phyloP scores from a whole-genome alignment of 2,113 vertebrate species.

The Sorex araneus region DNA sequence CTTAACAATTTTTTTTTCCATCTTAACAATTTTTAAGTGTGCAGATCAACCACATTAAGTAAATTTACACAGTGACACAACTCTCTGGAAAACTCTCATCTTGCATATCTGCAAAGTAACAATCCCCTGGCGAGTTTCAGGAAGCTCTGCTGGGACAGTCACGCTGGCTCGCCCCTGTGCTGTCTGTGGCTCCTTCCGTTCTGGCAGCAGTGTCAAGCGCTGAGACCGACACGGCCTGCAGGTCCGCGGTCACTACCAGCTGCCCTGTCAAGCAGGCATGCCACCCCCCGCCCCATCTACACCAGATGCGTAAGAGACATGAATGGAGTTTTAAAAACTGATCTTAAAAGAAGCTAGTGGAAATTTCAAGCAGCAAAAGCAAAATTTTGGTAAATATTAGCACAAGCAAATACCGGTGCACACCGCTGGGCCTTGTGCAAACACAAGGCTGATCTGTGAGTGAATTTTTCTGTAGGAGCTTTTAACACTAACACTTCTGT shows the following conservation, averaged over 20 bases:
- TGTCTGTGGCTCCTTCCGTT: neutral
- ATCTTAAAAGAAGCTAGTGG: neutral
- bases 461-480: slow-evolving; percentile 32
- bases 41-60: neutral
- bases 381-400: slow-evolving; percentile 42
- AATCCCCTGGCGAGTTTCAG: neutral
- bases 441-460: neutral
- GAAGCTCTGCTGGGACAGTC: slow-evolving; percentile 14
- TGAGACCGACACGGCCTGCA: neutral
- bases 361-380: slow-evolving; percentile 40
- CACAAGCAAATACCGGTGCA: neutral
- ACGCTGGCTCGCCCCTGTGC: neutral
- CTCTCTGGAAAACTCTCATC: neutral
- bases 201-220: neutral
- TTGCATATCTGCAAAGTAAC: neutral
- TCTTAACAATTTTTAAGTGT: neutral
- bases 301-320: neutral
- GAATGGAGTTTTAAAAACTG: slow-evolving; percentile 10
- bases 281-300: neutral
- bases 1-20: neutral
- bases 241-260: neutral
- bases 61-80: neutral
- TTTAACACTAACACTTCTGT: neutral
- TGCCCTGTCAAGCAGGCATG: neutral
- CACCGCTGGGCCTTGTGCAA: neutral